Base-by-base conservation (phyloP, 2,113 vertebrate genomes). In the Dissostichus mawsoni region DNA sequence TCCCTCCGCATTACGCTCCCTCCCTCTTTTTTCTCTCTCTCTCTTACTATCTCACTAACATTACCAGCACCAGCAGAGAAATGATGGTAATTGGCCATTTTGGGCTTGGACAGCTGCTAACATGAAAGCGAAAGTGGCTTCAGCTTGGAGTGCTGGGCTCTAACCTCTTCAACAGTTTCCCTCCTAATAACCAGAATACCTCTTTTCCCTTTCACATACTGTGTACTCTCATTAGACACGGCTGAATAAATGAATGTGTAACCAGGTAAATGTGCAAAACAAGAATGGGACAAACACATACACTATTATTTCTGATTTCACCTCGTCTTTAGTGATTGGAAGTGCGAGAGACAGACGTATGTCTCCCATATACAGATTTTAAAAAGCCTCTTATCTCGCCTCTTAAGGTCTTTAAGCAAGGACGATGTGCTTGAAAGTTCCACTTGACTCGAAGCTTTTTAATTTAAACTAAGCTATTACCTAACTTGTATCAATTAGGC, bases 1-100 rank as follows among this genome's bases (percentile, higher is more conserved):
- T 84, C 36, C 72, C 50, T 78, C 70, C 23, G 23, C 25, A n/a
- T 70, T 66, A 65, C 73, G 29, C 71, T 47, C 67, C 47, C 64
- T 45, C 68, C 36, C 51, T 67, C 55, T 67, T 41, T 18, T 61
- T 65, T 25, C 78, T 16, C 65, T 50, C 69, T 12, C 71, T 70
- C 41, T 75, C 74, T 52, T 62, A 69, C 80, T 83, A 71, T 86
- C 73, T 85, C 79, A 56, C 85, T 80, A 85, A 82, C 87, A 86
- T 89, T 86, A 87, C 90, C 85, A 88, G 79, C 88, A 92, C 59
- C 73, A 91, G 88, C 84, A 89, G 90, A 90, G 84, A 90, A 91
- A 93, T 92, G 87, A 94, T 92, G 85, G 89, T 94, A 93, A 94
- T 93, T 94, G 93, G 92, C 91, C 91, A 92, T 93, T 93, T 92